phyloP scores from a whole-genome alignment of 2,797 vertebrate species.

The Darevskia mixta region DNA sequence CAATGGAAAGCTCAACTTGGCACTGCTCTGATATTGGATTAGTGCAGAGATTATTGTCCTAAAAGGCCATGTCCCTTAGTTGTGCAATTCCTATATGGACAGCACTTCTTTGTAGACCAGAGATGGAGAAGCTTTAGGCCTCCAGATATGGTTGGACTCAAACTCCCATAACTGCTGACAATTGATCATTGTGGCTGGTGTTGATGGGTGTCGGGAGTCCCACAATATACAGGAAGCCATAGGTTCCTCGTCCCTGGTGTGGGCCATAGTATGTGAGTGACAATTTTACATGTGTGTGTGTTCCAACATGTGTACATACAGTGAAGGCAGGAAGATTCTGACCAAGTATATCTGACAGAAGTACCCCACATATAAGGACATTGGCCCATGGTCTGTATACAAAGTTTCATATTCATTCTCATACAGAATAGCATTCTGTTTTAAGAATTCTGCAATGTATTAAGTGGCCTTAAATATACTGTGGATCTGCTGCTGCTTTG shows the following conservation, averaged over 20 bases:
- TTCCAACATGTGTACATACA: background rate
- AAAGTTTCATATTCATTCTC: no score
- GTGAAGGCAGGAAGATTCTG: background rate
- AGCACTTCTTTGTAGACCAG: background rate
- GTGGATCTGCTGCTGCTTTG: background rate
- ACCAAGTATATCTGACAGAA: background rate
- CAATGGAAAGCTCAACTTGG: background rate
- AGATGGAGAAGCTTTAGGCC: no score
- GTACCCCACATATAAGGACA: background rate
- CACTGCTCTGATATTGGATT: background rate
- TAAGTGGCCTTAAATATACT: background rate
- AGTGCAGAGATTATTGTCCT: background rate
- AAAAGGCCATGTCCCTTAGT: background rate
- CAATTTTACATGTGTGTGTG: background rate
- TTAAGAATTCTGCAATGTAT: background rate
- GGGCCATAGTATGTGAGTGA: background rate
- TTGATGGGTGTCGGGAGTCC: no score
- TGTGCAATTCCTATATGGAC: background rate
- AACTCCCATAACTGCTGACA: no score
- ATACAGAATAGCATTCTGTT: background rate
- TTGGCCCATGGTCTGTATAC: background rate
- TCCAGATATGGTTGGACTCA: no score
- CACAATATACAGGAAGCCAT: no score
- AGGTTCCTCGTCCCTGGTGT: no score
- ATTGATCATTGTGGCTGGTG: no score